Evolutionary conservation across 2,888 invertebrate species (phyloP).

Genomic region (Aricia artaxerxes): DNA sequence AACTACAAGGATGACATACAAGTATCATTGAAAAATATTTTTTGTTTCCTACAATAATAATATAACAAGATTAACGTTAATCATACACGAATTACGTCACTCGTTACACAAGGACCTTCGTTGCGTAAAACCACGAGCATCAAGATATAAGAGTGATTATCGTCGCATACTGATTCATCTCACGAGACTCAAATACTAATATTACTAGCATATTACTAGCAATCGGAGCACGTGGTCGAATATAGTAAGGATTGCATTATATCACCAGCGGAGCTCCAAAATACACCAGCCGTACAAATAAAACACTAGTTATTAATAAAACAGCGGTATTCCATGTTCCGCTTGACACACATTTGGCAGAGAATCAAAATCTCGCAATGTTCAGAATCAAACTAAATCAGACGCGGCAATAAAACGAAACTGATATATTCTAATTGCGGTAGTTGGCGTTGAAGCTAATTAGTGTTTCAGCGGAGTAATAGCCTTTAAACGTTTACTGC

Average conservation of each 20-base stretch:
- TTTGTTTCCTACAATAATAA: not conserved
- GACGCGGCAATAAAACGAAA: slow-evolving; percentile 48
- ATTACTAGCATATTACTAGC: not conserved
- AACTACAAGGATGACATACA: slow-evolving; percentile 12
- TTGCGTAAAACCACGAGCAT: slow-evolving; percentile 9
- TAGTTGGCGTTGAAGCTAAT: slow-evolving; percentile 49
- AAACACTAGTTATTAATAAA: slow-evolving; percentile 48
- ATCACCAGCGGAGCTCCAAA: not conserved
- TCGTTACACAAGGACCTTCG: slow-evolving; percentile 10
- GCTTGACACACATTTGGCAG: slow-evolving; percentile 50
- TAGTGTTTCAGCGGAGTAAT: slow-evolving; percentile 37
- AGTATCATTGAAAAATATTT: slow-evolving; percentile 13
- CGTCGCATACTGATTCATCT: not conserved
- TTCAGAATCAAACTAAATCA: slow-evolving; percentile 48
- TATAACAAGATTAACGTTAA: slow-evolving; percentile 22
- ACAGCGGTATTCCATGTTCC: slow-evolving; percentile 33
- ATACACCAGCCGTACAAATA: slow-evolving; percentile 22
- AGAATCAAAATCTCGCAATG: slow-evolving; percentile 54
- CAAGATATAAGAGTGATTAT: not conserved
- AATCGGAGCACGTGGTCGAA: slow-evolving; percentile 5
- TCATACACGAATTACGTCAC: slow-evolving; percentile 18
- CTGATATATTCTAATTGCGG: slow-evolving; percentile 62
- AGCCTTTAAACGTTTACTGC: slow-evolving; percentile 18
- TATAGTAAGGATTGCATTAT: not conserved
- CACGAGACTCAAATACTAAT: not conserved